Percentiles rank a stretch among this genome's conserved stretches.
Evolutionary conservation across 2,797 vertebrate species (phyloP).

Genomic region (Zenarchopterus dispar): DNA sequence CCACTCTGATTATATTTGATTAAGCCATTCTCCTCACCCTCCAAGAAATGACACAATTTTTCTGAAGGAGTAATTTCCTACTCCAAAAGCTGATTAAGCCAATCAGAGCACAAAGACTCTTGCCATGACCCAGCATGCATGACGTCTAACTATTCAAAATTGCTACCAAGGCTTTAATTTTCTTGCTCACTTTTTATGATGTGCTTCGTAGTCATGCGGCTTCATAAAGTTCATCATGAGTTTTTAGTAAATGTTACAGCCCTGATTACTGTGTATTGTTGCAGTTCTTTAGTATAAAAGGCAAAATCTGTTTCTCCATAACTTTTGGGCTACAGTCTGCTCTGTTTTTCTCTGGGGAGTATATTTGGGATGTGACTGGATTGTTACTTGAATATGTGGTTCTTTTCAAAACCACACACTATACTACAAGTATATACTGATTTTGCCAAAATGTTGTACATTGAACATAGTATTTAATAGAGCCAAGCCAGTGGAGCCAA

Average conservation of each 20-base stretch:
- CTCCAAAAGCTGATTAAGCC: conserved; percentile 82
- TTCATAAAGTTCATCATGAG: conserved; percentile 30
- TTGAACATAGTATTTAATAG: no score
- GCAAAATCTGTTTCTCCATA: no score
- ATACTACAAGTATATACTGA: no score
- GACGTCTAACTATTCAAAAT: conserved; percentile 69
- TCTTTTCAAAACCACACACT: no score
- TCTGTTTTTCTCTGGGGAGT: no score
- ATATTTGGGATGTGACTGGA: no score
- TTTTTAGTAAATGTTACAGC: conserved; percentile 28
- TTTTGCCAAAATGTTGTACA: no score
- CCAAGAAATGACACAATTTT: conserved; percentile 75
- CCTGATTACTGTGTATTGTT: conserved; percentile 12
- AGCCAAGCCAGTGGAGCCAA: no score
- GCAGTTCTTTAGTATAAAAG: neutral
- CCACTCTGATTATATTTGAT: conserved; percentile 78
- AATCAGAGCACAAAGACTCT: conserved; percentile 79
- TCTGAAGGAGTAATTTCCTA: conserved; percentile 78
- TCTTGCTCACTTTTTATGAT: conserved; percentile 43
- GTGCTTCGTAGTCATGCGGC: conserved; percentile 33
- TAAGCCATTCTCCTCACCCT: conserved; percentile 76
- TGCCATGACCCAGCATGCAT: conserved; percentile 74
- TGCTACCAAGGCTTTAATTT: conserved; percentile 67
- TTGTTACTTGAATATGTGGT: no score
- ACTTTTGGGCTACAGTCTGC: no score